phyloP scores from a whole-genome alignment of 2,113 vertebrate species.

The Gymnobelideus leadbeateri region DNA sequence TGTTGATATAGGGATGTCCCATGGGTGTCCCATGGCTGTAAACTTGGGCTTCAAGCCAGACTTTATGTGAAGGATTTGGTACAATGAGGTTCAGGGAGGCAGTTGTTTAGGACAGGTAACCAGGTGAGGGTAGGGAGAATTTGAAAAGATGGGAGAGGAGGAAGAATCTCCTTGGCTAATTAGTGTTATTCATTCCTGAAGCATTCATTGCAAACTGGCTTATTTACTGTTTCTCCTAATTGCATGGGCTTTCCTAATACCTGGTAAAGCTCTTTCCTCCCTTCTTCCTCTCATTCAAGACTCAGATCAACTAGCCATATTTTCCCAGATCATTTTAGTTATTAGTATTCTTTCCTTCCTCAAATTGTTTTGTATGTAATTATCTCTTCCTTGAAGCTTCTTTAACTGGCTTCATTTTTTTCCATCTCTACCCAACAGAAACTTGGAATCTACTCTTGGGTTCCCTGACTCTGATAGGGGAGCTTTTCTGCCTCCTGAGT shows the following conservation, averaged over 20 bases:
- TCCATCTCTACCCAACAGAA: not conserved
- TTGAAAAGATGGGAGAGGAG: not conserved
- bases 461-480: not conserved
- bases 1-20: not conserved
- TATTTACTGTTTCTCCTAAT: not conserved
- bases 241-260: not conserved
- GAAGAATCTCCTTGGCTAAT: not conserved
- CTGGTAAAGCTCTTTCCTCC: not conserved
- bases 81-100: not conserved
- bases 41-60: not conserved
- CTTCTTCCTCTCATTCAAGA: not conserved
- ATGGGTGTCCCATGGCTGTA: not conserved
- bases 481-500: not conserved
- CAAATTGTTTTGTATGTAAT: not conserved
- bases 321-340: not conserved
- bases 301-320: not conserved
- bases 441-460: not conserved
- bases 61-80: not conserved
- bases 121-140: not conserved
- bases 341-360: not conserved
- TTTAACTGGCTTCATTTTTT: not conserved
- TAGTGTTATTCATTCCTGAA: not conserved
- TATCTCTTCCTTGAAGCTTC: not conserved
- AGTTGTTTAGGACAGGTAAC: not conserved
- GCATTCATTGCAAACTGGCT: not conserved